These are phyloP conservation scores for Centroberyx gerrardi DNA, from an alignment of 2,797 vertebrate genomes.

Conservation along the genomic window DNA sequence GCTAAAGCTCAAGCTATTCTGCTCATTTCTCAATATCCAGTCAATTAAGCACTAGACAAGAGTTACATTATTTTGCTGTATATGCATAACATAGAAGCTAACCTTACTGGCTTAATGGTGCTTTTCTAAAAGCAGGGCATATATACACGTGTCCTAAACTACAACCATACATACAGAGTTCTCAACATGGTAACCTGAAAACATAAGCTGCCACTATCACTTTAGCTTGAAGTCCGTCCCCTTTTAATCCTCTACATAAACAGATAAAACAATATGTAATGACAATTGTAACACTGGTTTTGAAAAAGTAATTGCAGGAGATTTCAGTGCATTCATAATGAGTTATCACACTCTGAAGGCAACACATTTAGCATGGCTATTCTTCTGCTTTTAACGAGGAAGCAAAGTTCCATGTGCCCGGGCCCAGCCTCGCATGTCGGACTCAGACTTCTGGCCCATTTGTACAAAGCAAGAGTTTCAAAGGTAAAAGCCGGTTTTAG, in stretches of 20 bases:
- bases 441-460: slow-evolving; percentile 63
- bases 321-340: slow-evolving; percentile 79
- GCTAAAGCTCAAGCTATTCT: slow-evolving; percentile 70
- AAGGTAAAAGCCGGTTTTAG: slow-evolving; percentile 70
- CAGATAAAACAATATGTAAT: slow-evolving; percentile 49
- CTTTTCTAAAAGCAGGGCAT: slow-evolving; percentile 75
- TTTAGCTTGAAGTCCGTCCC: slow-evolving; percentile 36
- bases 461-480: slow-evolving; percentile 77
- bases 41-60: slow-evolving; percentile 65
- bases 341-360: slow-evolving; percentile 82
- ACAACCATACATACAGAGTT: slow-evolving; percentile 46
- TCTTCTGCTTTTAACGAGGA: slow-evolving; percentile 77
- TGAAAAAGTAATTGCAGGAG: slow-evolving; percentile 66
- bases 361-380: slow-evolving; percentile 85
- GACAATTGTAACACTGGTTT: slow-evolving; percentile 52
- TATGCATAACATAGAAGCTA: slow-evolving; percentile 71
- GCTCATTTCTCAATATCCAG: slow-evolving; percentile 63
- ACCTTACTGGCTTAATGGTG: slow-evolving; percentile 59
- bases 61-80: slow-evolving; percentile 66
- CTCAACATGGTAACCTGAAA: slow-evolving; percentile 41
- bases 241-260: slow-evolving; percentile 28
- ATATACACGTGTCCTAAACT: slow-evolving; percentile 68
- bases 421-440: slow-evolving; percentile 58
- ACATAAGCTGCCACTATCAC: slow-evolving; percentile 60
- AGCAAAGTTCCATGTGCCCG: slow-evolving; percentile 71